Evolutionary conservation across 2,797 vertebrate genomes (phyloP), one percentile per base, ranked within the genome.

Genomic region (Alauda arvensis): DNA sequence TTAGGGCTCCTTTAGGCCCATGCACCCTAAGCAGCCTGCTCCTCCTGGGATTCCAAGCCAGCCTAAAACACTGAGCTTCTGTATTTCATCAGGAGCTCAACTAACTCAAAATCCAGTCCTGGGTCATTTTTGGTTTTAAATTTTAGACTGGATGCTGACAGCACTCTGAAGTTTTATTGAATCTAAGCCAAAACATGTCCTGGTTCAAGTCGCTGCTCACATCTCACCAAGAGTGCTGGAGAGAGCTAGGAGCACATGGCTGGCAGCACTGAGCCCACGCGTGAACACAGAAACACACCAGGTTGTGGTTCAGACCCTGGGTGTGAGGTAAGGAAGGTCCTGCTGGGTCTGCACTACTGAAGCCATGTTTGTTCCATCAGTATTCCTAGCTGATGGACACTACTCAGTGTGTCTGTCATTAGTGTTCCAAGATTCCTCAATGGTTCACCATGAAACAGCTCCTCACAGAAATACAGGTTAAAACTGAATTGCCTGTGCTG

Each of bases 241-340:
- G 33, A 19, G 0, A 26, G 39, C 26, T 8, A 21, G 59, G 46
- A 77, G 20, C 48, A 8, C 10, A 3, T 1, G 10, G 40, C n/a
- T 3, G 3, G 12, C 55, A 66, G 48, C 55, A 49, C 49, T 9
- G 28, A 40, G 31, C 53, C 26, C 21, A 23, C 1, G 1, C 16
- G 26, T 37, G 1, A 2, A 57, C 25, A 28, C 14, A 28, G 34
- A 16, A 79, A 52, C 23, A 9, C 2, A 4, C 14, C 0, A 3
- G 33, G 53, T 15, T 56, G 42, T 55, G 49, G 42, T 42, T 76
- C 28, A 62, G 63, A 62, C 4, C 18, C 34, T 3, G 4, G 13
- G 4, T 66, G 24, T 4, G 29, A 34, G 18, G 17, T 46, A 17
- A 43, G 43, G 43, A 72, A 34, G 12, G 4, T 76, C 71, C 83